These are phyloP conservation scores for Narcine bancroftii DNA, from an alignment of 2,113 vertebrate genomes.

Conservation along the genomic window DNA sequence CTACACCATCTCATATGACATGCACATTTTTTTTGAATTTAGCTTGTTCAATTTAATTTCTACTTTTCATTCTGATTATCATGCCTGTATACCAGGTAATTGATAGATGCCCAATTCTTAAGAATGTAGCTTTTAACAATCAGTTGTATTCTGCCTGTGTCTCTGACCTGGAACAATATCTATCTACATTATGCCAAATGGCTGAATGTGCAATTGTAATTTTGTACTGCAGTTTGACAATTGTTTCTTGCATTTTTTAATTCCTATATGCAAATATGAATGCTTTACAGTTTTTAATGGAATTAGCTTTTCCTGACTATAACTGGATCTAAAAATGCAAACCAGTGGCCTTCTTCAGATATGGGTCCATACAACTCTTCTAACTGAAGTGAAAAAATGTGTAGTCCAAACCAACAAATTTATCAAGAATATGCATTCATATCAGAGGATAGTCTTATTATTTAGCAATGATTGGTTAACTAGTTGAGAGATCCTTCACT, in stretches of 20 bases:
- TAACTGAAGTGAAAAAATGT: neutral
- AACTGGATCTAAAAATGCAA: neutral
- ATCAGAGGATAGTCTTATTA: neutral
- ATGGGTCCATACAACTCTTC: neutral
- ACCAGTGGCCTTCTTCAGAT: neutral
- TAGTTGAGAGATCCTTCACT: neutral
- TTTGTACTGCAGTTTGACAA: neutral
- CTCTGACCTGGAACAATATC: neutral
- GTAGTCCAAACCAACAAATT: neutral
- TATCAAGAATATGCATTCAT: neutral
- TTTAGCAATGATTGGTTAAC: neutral
- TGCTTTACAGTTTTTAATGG: neutral
- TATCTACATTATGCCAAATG: neutral
- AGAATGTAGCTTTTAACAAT: neutral
- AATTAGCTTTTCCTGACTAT: neutral
- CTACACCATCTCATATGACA: neutral
- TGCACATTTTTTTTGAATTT: neutral
- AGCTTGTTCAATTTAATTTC: neutral
- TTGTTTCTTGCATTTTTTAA: neutral
- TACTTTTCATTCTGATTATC: neutral
- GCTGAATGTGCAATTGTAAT: no score
- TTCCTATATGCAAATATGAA: neutral
- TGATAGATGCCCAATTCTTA: neutral
- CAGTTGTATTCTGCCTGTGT: neutral
- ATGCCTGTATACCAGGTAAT: neutral